Conservation (phyloP, 2,797 vertebrate species). For the Darevskia mixta region DNA sequence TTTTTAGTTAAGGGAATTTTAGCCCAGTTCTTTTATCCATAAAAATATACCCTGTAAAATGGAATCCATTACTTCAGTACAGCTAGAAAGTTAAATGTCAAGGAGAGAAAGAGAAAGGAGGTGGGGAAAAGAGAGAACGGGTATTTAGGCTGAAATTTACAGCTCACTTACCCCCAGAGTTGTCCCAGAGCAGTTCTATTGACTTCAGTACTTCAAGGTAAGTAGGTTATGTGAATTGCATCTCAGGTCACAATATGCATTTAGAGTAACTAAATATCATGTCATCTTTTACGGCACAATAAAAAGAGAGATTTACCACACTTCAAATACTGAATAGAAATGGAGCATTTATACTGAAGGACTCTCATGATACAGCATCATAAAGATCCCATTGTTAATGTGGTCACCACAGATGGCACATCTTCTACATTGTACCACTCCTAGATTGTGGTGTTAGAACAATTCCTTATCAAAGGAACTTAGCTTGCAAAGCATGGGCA, state of each 20-base stretch:
- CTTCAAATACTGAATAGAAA: background rate
- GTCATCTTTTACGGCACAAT: background rate
- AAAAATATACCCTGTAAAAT: slow-evolving; percentile 1
- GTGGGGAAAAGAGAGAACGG: background rate
- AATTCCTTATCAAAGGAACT: background rate
- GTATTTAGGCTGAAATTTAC: slow-evolving; percentile 27
- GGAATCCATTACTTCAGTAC: slow-evolving; percentile 4
- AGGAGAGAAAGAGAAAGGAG: background rate
- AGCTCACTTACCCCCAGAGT: slow-evolving; percentile 6
- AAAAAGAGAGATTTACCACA: background rate
- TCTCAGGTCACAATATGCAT: background rate
- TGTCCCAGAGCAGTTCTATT: slow-evolving; percentile 5
- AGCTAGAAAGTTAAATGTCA: slow-evolving; percentile 23
- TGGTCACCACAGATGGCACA: background rate
- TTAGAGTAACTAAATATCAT: slow-evolving; percentile 4
- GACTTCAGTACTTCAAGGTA: slow-evolving; percentile 16
- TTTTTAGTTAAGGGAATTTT: slow-evolving; percentile 14
- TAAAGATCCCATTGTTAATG: background rate
- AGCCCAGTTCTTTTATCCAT: background rate
- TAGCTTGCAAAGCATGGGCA: background rate
- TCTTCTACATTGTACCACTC: background rate
- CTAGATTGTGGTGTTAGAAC: background rate
- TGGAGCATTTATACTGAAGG: background rate
- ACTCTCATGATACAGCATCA: too few relatives aligned
- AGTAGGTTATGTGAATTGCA: slow-evolving; percentile 12